Evolutionary conservation across 2,888 invertebrate genomes (phyloP).

Genomic region (Eristalinus sepulchralis): DNA sequence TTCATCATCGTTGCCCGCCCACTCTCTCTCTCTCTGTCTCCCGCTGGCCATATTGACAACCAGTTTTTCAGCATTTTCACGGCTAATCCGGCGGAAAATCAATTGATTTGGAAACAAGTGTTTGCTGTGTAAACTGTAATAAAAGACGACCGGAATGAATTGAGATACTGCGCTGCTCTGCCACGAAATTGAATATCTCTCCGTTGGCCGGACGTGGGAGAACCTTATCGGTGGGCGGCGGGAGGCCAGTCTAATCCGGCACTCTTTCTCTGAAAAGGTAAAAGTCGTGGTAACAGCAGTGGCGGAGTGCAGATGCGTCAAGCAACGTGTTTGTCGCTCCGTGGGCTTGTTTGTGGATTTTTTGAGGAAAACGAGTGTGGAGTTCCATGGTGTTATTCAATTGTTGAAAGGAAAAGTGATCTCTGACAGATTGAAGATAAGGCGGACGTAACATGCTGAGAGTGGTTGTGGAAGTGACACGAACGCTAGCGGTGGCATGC

Average conservation of each 20-base stretch:
- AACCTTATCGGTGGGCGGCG: background rate
- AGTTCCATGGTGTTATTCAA: constrained; percentile 47
- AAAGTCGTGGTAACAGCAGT: constrained; percentile 55
- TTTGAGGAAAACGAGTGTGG: background rate
- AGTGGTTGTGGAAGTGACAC: constrained; percentile 35
- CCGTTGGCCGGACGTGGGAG: background rate
- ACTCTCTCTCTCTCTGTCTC: background rate
- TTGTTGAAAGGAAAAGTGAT: constrained; percentile 66
- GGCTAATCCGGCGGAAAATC: constrained; percentile 31
- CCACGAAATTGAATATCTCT: background rate
- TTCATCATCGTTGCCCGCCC: background rate
- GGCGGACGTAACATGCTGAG: constrained; percentile 27
- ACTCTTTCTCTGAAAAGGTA: constrained; percentile 24
- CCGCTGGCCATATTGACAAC: background rate
- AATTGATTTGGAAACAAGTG: constrained; percentile 27
- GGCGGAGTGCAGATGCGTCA: constrained; percentile 23
- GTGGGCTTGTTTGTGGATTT: background rate
- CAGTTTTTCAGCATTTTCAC: constrained; percentile 31
- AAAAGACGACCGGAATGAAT: constrained; percentile 20
- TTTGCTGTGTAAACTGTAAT: constrained; percentile 17
- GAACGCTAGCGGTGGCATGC: background rate
- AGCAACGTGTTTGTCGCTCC: constrained; percentile 12
- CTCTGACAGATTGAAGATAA: constrained; percentile 23
- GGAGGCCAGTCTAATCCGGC: background rate
- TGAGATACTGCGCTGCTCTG: background rate